phyloP scores from a whole-genome alignment of 1,140 invertebrate genomes.

The Hetaerina americana region DNA sequence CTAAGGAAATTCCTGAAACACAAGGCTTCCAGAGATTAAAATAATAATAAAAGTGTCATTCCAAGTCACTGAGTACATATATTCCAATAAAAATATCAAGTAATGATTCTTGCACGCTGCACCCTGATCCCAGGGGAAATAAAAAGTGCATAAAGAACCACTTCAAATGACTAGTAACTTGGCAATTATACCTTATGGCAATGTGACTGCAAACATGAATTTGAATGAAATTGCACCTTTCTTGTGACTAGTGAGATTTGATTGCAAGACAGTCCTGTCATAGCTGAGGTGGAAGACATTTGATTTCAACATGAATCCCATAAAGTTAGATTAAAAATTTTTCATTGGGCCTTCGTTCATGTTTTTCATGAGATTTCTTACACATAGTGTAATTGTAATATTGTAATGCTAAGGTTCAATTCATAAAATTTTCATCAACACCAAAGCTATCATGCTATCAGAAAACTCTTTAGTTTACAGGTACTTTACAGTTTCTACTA shows the following conservation, averaged over 20 bases:
- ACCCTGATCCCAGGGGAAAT: no score
- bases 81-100: no score
- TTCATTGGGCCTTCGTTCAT: neutral
- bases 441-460: neutral
- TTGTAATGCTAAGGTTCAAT: neutral
- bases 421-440: neutral
- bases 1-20: no score
- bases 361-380: neutral
- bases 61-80: no score
- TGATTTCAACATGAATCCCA: neutral
- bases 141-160: no score
- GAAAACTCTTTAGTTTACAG: neutral
- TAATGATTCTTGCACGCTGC: no score
- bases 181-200: no score
- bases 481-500: neutral
- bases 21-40: no score
- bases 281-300: neutral
- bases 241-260: neutral
- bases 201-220: no score
- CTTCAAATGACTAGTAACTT: no score
- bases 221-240: neutral
- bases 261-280: neutral
- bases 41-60: no score
- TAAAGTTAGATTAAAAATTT: neutral
- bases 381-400: neutral